A percentile compares a stretch with the other conserved stretches of the same genome.
Conservation (phyloP, 2,888 invertebrate genomes). For the Caenorhabditis sinica region DNA sequence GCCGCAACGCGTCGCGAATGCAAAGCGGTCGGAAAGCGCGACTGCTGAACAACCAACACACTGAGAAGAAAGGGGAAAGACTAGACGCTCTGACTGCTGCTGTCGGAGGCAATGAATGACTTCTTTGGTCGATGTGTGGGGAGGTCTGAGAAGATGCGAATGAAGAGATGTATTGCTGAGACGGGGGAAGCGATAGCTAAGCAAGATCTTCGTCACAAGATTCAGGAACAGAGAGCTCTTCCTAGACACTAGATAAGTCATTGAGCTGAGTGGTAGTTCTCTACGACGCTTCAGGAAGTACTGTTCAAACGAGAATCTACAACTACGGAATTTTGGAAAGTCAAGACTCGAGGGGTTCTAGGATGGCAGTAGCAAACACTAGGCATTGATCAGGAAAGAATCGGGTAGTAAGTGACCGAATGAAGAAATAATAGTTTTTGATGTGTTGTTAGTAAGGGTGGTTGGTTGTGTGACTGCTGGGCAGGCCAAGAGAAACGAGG, state of each 20-base stretch:
- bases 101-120: slow-evolving; percentile 60
- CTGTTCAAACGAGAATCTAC: no score
- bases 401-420: slow-evolving; percentile 32
- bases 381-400: slow-evolving; percentile 42
- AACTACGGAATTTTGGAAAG: no score
- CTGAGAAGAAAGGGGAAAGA: slow-evolving; percentile 27
- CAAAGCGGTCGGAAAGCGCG: slow-evolving; percentile 66
- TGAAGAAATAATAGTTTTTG: slow-evolving; percentile 63
- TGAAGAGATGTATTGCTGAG: slow-evolving; percentile 50
- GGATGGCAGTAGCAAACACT: neutral
- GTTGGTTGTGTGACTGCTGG: slow-evolving; percentile 50
- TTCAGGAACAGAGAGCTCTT: slow-evolving; percentile 1
- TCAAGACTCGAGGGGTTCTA: no score
- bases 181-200: slow-evolving; percentile 35
- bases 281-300: no score
- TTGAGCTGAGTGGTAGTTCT: no score
- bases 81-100: slow-evolving; percentile 51
- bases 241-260: no score
- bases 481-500: slow-evolving; percentile 56
- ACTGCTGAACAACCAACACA: slow-evolving; percentile 58
- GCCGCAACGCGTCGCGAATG: slow-evolving; percentile 69
- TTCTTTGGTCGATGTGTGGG: slow-evolving; percentile 40
- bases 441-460: slow-evolving; percentile 65
- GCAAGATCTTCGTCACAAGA: slow-evolving; percentile 42
- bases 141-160: slow-evolving; percentile 49